These are phyloP conservation scores for Stictocephala bisonia DNA, from an alignment of 2,888 invertebrate genomes.

Conservation along the genomic window DNA sequence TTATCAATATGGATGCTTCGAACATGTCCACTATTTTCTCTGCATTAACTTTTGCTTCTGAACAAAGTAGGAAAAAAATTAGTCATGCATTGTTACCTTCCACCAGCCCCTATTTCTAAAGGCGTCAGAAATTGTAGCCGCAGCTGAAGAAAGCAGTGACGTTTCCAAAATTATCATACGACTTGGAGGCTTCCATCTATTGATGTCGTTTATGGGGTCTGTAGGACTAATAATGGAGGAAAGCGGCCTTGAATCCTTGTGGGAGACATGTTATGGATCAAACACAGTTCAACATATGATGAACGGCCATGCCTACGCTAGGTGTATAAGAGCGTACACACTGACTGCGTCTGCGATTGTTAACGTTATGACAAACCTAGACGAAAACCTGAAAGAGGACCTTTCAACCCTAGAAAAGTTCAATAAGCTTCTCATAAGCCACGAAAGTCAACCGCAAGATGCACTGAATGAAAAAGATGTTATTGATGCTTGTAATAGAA, in stretches of 20 bases:
- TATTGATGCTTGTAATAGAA: not conserved
- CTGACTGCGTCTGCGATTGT: not conserved
- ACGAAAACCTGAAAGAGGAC: not conserved
- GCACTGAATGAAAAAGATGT: no score
- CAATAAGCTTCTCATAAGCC: no score
- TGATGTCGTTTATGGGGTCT: not conserved
- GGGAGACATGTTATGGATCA: not conserved
- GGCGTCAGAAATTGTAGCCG: not conserved
- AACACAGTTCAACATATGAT: not conserved
- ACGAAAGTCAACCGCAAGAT: not conserved
- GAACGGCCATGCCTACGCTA: not conserved
- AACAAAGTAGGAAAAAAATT: conserved; percentile 7
- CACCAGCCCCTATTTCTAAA: not conserved
- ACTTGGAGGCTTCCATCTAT: not conserved
- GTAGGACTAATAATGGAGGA: conserved; percentile 4
- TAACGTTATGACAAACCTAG: not conserved
- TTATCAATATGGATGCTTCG: not conserved
- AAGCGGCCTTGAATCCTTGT: not conserved
- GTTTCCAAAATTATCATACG: not conserved
- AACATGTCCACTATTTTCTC: conserved; percentile 11
- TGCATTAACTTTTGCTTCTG: not conserved
- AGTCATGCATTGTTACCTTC: no score
- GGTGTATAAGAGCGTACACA: not conserved
- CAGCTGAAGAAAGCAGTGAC: not conserved
- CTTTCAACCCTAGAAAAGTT: no score